phyloP scores from a whole-genome alignment of 1,140 invertebrate species.

The Trichomalopsis sarcophagae region DNA sequence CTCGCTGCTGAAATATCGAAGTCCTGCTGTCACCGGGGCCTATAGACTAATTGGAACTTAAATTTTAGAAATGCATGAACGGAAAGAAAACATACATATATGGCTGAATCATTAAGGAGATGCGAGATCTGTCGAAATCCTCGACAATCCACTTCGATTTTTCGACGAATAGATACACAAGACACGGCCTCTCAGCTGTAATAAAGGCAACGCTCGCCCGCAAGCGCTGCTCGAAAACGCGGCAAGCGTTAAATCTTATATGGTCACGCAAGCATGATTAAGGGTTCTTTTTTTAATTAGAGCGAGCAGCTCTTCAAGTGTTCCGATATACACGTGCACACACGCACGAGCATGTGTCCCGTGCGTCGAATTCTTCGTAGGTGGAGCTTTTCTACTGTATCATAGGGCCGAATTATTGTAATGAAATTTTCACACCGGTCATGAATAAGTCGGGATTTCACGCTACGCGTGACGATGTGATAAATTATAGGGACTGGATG shows the following conservation, averaged over 20 bases:
- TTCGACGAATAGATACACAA: neutral
- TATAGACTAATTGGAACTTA: neutral
- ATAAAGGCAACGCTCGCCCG: neutral
- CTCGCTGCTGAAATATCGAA: neutral
- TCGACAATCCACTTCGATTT: neutral
- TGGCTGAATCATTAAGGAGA: no score
- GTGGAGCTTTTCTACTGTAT: neutral
- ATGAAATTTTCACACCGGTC: neutral
- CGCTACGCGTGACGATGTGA: neutral
- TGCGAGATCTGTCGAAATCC: no score
- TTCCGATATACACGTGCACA: no score
- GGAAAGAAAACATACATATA: neutral
- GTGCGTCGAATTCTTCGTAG: neutral
- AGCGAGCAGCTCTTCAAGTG: neutral
- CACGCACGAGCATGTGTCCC: no score
- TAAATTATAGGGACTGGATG: neutral
- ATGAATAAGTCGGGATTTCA: neutral
- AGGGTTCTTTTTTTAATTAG: constrained; percentile 1
- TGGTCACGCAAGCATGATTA: neutral
- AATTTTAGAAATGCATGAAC: neutral
- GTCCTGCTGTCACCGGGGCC: neutral
- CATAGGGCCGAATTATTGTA: neutral
- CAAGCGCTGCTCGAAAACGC: neutral
- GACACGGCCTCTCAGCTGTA: neutral
- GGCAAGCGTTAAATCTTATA: neutral